Evolutionary conservation across 92 coral and sea anemone species (phyloP), one percentile per base, ranked within the genome.

Genomic region (Diadumene lineata): DNA sequence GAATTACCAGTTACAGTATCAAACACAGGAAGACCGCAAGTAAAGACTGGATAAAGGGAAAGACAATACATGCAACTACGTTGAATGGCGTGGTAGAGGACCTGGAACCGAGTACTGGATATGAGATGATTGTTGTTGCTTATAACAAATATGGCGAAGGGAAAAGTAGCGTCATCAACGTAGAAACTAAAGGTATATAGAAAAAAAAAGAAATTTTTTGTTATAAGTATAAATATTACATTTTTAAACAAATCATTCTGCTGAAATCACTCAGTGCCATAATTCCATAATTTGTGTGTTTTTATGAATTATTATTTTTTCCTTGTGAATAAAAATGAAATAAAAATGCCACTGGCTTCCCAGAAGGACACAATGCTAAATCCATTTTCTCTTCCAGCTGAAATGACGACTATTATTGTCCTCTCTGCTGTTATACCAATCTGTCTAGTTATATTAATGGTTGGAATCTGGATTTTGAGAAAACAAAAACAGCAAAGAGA

Each of bases 1-100:
- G 29, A 26, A 70, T 79, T 43, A 43, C 83, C 21, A 69, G 83
- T 24, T 79, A 79, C 72, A 60, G 70, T 7, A 56, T 79, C 19
- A 66, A 28, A 18, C 56, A 79, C 83, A 79, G 50, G 26, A 70
- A 60, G 60, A n/a, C 34, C 15, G 69, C 62, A 21, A 58, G 56
- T 56, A 46, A 61, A 61, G 46, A 50, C 24, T 43, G 56, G 77
- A 34, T 43, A n/a, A 60, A 34, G 77, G 71, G 66, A 34, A 16
- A 79, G 31, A 15, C 6, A 9, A 3, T 21, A 2, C 21, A 13
- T 53, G n/a, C 18, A 23, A 4, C 10, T 53, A 4, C 4, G 19
- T 53, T 15, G 21, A 21, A 53, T 53, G 24, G 24, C 4, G 18
- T 53, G 60, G 18, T 78, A 23, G 19, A 58, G 11, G 69, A 66